Conservation (phyloP, 2,113 vertebrate species). For the Macaca fascicularis region T2T-MFA8v1.1 NC_088379.1:30850501-30851000, state of each 20-base stretch:
- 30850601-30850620: not conserved
- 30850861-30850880: not conserved
- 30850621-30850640: not conserved
- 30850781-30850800: not conserved
- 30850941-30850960: not conserved
- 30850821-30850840: not conserved
- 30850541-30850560: not conserved
- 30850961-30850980: not conserved
- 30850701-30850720: not conserved
- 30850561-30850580: not conserved
- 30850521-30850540: not conserved
- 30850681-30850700: not conserved
- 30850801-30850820: not conserved
- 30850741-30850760: not conserved
- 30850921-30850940: not conserved
- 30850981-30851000: not conserved
- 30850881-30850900: not conserved
- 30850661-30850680: not conserved
- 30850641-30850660: not conserved
- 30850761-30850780: not conserved
- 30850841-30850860: not conserved
- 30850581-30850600: not conserved
- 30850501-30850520: not conserved
- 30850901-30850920: not conserved
- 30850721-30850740: not conserved